phyloP scores from a whole-genome alignment of 2,113 vertebrate genomes.

The Rhinopithecus roxellana region DNA sequence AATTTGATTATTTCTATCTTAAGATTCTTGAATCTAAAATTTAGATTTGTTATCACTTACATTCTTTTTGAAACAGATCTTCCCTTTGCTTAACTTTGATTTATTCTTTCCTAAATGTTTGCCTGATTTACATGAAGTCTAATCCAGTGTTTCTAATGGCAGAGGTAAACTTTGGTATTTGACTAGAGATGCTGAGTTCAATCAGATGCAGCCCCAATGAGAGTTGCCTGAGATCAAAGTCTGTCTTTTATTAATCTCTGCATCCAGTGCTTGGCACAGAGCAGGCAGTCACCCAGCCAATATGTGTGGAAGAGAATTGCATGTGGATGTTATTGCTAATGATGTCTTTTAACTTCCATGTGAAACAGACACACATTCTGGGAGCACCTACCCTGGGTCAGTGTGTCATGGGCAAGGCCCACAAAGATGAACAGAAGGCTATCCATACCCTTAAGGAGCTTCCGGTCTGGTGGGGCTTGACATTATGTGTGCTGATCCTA shows the following conservation, averaged over 20 bases:
- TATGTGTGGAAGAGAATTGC: not conserved
- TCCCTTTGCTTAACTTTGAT: not conserved
- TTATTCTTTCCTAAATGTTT: not conserved
- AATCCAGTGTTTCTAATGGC: not conserved
- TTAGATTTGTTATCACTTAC: not conserved
- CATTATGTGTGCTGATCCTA: not conserved
- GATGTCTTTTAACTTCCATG: not conserved
- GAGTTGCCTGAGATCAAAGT: not conserved
- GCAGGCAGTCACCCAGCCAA: not conserved
- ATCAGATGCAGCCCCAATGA: not conserved
- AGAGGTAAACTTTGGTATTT: not conserved
- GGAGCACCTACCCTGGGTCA: not conserved
- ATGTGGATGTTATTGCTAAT: not conserved
- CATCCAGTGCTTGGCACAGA: not conserved
- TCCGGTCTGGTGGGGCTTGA: not conserved
- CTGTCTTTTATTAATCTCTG: not conserved
- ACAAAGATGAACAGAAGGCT: not conserved
- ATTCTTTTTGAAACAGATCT: not conserved
- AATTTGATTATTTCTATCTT: slow-evolving; percentile 10
- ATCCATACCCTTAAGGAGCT: not conserved
- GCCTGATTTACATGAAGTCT: not conserved
- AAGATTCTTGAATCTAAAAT: slow-evolving; percentile 10
- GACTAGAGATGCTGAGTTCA: not conserved
- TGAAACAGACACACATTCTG: not conserved
- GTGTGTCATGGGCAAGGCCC: not conserved